These are phyloP conservation scores for Melinopterus prodromus DNA, from an alignment of 2,888 invertebrate genomes.

Conservation along the genomic window DNA sequence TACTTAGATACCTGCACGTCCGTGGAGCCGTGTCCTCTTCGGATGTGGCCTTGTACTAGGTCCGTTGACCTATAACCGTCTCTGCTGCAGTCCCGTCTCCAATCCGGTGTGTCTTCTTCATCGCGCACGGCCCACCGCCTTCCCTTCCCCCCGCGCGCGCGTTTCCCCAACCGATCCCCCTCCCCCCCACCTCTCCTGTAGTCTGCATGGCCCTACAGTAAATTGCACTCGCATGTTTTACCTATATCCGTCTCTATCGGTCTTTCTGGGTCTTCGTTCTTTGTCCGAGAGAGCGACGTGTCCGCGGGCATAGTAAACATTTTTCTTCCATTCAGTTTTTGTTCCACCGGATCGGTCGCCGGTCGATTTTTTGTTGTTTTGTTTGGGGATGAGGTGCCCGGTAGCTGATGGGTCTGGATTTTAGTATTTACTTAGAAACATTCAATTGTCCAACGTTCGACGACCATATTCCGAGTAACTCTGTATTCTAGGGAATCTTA, in stretches of 20 bases:
- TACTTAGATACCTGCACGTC: not conserved
- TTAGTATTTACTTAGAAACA: too few species aligned
- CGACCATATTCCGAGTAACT: too few species aligned
- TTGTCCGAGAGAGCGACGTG: not conserved
- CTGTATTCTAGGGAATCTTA: too few species aligned
- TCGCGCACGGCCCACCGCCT: conserved; percentile 4
- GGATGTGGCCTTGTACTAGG: conserved; percentile 49
- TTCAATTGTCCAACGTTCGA: too few species aligned
- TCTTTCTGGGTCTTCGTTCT: not conserved
- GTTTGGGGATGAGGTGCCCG: too few species aligned
- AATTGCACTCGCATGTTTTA: conserved; percentile 4
- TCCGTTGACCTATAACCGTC: conserved; percentile 53
- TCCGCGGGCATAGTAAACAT: not conserved
- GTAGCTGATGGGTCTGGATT: too few species aligned
- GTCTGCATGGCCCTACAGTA: conserved; percentile 4
- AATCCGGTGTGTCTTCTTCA: not conserved
- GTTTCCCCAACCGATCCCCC: not conserved
- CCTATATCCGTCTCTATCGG: not conserved
- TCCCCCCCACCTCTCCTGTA: not conserved
- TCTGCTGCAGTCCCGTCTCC: conserved; percentile 52
- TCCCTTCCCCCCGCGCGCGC: not conserved
- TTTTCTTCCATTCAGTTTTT: conserved; percentile 4
- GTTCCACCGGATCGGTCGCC: not conserved
- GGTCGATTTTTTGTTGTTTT: too few species aligned
- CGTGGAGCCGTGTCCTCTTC: conserved; percentile 26